A percentile compares a stretch with the other conserved stretches of the same genome.
phyloP scores from a whole-genome alignment of 2,797 vertebrate genomes.

The Coranthus polyacanthus region DNA sequence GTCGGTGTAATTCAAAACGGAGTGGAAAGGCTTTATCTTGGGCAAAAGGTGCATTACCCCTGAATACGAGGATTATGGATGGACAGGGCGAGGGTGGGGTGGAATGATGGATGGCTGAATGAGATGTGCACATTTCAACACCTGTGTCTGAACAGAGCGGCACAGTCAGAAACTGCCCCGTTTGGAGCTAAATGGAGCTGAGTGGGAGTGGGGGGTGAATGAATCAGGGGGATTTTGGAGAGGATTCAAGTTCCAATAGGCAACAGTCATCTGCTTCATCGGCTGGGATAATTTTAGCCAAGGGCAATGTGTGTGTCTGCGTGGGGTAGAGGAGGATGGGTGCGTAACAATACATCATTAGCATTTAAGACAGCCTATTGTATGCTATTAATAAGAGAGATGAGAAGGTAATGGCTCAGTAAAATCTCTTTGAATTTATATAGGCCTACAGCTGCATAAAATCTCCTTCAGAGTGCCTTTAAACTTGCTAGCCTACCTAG shows the following conservation, averaged over 20 bases:
- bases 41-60: too few species aligned
- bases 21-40: too few species aligned
- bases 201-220: constrained; percentile 6
- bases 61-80: neutral
- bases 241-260: constrained; percentile 61
- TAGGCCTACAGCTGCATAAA: too few species aligned
- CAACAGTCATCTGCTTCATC: constrained; percentile 51
- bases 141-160: neutral
- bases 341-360: constrained; percentile 15
- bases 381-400: too few species aligned
- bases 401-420: too few species aligned
- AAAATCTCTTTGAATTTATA: too few species aligned
- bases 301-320: constrained; percentile 57
- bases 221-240: constrained; percentile 49
- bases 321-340: neutral
- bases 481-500: too few species aligned
- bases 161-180: constrained; percentile 12
- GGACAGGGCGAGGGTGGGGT: constrained; percentile 1
- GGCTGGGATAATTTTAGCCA: constrained; percentile 78
- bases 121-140: constrained; percentile 33
- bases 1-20: too few species aligned
- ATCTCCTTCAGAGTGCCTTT: too few species aligned
- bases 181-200: constrained; percentile 51
- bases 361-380: constrained; percentile 18
- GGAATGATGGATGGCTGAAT: constrained; percentile 20